Conservation (phyloP, 2,888 invertebrate genomes). For the Uloborus plumipes region DNA sequence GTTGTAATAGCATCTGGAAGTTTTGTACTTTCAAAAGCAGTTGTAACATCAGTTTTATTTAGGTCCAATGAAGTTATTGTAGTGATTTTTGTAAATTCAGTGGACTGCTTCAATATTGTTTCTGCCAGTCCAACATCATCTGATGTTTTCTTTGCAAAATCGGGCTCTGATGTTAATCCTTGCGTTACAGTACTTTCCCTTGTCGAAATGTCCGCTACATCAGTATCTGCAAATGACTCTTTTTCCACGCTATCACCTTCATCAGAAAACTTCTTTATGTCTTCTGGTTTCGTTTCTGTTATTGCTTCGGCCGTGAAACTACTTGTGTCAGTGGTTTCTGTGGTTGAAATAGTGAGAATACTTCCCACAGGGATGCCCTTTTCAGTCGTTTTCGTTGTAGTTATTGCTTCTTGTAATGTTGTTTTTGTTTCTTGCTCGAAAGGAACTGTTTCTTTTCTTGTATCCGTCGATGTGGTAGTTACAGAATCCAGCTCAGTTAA, state of each 20-base stretch:
- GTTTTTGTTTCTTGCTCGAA: too few relatives aligned
- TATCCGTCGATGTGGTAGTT: too few relatives aligned
- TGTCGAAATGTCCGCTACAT: neutral
- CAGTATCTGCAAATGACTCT: neutral
- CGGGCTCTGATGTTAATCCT: neutral
- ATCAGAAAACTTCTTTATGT: neutral
- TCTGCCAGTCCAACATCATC: neutral
- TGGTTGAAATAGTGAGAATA: neutral
- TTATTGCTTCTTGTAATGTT: too few relatives aligned
- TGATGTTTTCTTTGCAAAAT: neutral
- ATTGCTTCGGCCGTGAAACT: neutral
- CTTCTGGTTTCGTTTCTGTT: neutral
- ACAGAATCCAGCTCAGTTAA: too few relatives aligned
- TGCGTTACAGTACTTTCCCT: neutral
- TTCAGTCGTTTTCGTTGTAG: too few relatives aligned
- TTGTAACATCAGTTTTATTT: slow-evolving; percentile 8
- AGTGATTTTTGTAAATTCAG: neutral
- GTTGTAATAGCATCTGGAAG: slow-evolving; percentile 16
- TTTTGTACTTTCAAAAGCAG: neutral
- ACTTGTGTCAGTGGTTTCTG: neutral
- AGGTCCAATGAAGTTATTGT: slow-evolving; percentile 18
- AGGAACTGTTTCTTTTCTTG: too few relatives aligned
- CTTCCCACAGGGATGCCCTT: too few relatives aligned
- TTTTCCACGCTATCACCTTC: neutral
- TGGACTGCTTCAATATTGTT: neutral